Conservation (phyloP, 2,888 invertebrate species). For the Drosophila cognata region DNA sequence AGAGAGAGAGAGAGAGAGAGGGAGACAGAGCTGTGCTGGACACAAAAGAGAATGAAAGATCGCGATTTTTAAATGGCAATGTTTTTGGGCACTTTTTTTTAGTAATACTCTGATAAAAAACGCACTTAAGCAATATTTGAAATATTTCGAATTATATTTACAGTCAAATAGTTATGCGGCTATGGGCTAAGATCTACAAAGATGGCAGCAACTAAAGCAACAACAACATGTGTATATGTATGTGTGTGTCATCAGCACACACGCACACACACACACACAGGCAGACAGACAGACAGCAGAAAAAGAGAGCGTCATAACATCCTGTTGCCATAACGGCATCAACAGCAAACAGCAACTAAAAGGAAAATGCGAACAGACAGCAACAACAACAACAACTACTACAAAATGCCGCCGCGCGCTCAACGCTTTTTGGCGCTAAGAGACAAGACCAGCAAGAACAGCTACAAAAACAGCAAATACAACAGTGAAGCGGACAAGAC, state of each 20-base stretch:
- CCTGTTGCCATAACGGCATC: conserved; percentile 60
- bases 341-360: conserved; percentile 16
- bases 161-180: not conserved
- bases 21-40: not conserved
- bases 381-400: conserved; percentile 8
- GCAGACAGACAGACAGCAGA: not conserved
- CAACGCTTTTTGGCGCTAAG: conserved; percentile 26
- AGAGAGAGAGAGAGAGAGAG: not conserved
- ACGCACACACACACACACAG: not conserved
- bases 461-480: not conserved
- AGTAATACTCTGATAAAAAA: not conserved
- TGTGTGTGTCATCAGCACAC: not conserved
- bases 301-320: conserved; percentile 28
- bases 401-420: conserved; percentile 9
- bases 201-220: not conserved
- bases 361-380: conserved; percentile 9
- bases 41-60: not conserved
- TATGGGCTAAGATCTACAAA: not conserved
- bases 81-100: not conserved
- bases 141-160: not conserved
- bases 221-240: not conserved
- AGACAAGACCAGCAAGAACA: conserved; percentile 3
- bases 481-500: not conserved
- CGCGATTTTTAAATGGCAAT: not conserved
- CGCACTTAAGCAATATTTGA: not conserved